A percentile compares a stretch with the other conserved stretches of the same genome.
Conservation (phyloP, 1,140 invertebrate genomes). For the Cotesia glomerata region DNA sequence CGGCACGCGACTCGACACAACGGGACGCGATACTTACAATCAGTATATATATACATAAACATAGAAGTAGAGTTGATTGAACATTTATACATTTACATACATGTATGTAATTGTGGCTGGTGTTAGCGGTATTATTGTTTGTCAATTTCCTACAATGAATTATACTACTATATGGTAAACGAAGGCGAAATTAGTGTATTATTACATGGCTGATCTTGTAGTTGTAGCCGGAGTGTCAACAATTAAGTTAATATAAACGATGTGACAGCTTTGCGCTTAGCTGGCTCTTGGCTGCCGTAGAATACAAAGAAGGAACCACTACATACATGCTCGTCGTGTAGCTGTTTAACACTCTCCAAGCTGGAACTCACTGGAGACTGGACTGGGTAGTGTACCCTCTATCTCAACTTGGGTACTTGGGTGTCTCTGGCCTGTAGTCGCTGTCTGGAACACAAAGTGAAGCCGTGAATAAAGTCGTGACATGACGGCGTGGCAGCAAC, state of each 20-base stretch:
- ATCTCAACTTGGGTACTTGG: too few relatives aligned
- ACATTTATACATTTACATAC: neutral
- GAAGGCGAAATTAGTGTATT: too few relatives aligned
- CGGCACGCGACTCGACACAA: slow-evolving; percentile 47
- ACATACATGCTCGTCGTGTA: too few relatives aligned
- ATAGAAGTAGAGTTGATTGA: neutral
- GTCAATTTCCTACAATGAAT: neutral
- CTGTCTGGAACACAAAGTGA: neutral
- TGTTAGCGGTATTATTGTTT: neutral
- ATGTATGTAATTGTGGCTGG: neutral
- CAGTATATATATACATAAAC: slow-evolving; percentile 9
- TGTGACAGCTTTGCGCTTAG: slow-evolving; percentile 1
- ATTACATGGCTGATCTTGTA: neutral
- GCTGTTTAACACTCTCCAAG: too few relatives aligned
- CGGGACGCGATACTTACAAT: slow-evolving; percentile 18
- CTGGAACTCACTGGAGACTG: too few relatives aligned
- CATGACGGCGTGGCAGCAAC: slow-evolving; percentile 51
- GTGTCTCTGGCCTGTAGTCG: neutral
- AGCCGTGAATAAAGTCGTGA: slow-evolving; percentile 27
- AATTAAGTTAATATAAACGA: slow-evolving; percentile 20
- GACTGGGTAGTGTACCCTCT: too few relatives aligned
- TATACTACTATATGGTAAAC: neutral
- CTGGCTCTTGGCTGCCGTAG: neutral
- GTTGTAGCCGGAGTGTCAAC: slow-evolving; percentile 30
- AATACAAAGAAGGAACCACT: slow-evolving; percentile 27